phyloP scores from a whole-genome alignment of 2,113 vertebrate genomes.

The Lagopus muta region DNA sequence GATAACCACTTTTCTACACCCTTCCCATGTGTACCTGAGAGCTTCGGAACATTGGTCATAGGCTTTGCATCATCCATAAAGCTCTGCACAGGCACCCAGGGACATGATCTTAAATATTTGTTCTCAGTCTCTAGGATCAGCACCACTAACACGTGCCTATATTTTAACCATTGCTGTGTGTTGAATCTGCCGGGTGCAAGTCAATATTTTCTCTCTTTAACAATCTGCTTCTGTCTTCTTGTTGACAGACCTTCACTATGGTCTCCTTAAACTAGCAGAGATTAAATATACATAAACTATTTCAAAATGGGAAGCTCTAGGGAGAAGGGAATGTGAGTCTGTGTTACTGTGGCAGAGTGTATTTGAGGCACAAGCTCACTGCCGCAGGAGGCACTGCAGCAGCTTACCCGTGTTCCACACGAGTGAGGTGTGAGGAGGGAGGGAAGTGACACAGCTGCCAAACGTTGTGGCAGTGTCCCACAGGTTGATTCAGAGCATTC shows the following conservation, averaged over 20 bases:
- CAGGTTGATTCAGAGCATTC: background rate
- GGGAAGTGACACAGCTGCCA: background rate
- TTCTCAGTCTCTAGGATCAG: background rate
- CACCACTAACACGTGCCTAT: background rate
- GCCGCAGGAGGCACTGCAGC: background rate
- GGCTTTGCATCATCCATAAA: background rate
- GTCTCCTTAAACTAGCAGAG: background rate
- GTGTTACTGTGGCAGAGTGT: accelerated
- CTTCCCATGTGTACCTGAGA: background rate
- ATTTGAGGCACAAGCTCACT: background rate
- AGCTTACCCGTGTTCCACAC: background rate
- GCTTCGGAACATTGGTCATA: background rate
- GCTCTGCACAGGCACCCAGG: background rate
- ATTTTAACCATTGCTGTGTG: background rate
- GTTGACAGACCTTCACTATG: background rate
- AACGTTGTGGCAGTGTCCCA: background rate
- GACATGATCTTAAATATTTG: background rate
- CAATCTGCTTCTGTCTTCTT: background rate
- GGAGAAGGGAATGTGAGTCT: background rate
- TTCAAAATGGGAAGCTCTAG: background rate
- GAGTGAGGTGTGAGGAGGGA: background rate
- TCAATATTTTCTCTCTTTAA: background rate
- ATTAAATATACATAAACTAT: background rate
- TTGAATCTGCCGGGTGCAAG: background rate
- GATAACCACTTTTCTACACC: background rate